phyloP scores from a whole-genome alignment of 1,140 invertebrate genomes.

The Colletes latitarsis region DNA sequence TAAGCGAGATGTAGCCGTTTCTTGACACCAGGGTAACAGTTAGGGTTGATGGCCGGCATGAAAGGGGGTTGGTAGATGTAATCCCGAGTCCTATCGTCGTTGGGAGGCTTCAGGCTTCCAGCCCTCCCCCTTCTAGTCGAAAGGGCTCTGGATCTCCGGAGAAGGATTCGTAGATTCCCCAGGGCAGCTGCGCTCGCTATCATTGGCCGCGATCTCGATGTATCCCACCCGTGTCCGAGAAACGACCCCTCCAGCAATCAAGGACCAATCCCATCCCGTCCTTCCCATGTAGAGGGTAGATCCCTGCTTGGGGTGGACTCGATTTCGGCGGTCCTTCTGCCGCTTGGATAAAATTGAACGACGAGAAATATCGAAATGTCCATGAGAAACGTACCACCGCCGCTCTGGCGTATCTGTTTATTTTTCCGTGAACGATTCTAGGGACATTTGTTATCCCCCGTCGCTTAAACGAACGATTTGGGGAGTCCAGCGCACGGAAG shows the following conservation, averaged over 20 bases:
- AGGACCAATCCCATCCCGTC: slow-evolving; percentile 75
- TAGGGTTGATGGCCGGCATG: not conserved
- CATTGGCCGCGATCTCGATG: slow-evolving; percentile 79
- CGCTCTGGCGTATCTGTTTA: too few relatives aligned
- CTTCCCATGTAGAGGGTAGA: slow-evolving; percentile 45
- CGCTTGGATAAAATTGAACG: not conserved
- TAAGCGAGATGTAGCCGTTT: not conserved
- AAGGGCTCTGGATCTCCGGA: slow-evolving; percentile 27
- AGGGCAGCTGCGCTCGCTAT: slow-evolving; percentile 76
- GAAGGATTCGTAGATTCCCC: slow-evolving; percentile 53
- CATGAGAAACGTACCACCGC: not conserved
- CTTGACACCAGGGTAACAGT: not conserved
- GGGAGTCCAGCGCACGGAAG: too few relatives aligned
- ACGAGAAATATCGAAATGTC: not conserved
- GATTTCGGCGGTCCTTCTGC: not conserved
- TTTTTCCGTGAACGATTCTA: not conserved
- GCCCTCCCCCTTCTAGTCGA: slow-evolving; percentile 2
- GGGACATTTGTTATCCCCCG: not conserved
- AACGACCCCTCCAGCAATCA: slow-evolving; percentile 75
- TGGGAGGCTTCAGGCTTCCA: not conserved
- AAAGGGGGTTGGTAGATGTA: not conserved
- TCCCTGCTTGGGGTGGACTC: slow-evolving; percentile 16
- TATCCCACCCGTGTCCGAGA: slow-evolving; percentile 72
- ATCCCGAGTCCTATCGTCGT: slow-evolving; percentile 21
- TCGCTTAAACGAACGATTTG: too few relatives aligned